phyloP scores from a whole-genome alignment of 2,113 vertebrate species.

The Sceloporus undulatus region DNA sequence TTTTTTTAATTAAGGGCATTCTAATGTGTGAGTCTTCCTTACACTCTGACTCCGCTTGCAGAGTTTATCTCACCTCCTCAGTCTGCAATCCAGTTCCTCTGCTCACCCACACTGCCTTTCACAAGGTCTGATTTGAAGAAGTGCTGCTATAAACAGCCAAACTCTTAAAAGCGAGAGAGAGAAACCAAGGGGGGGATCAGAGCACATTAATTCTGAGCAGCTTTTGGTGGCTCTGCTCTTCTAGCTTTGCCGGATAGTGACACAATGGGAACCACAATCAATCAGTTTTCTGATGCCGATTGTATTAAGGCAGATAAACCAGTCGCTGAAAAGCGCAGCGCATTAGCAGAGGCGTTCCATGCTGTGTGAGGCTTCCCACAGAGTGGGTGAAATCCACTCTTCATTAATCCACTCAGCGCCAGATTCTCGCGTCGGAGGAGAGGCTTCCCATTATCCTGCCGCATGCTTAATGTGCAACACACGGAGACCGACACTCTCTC shows the following conservation, averaged over 20 bases:
- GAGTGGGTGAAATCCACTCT: slow-evolving; percentile 59
- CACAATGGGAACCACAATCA: slow-evolving; percentile 42
- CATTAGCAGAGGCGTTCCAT: slow-evolving; percentile 45
- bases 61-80: not conserved
- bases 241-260: not conserved
- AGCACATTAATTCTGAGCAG: slow-evolving; percentile 27
- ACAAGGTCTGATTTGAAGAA: fast-evolving
- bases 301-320: slow-evolving; percentile 62
- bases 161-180: no score
- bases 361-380: slow-evolving; percentile 53
- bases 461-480: slow-evolving; percentile 17
- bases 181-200: not conserved
- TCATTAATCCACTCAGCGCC: slow-evolving; percentile 62
- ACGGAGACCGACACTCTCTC: not conserved
- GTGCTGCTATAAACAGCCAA: not conserved
- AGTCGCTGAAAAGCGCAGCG: slow-evolving; percentile 48
- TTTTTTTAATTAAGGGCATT: no score
- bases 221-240: not conserved
- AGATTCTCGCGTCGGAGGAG: slow-evolving; percentile 35
- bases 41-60: not conserved
- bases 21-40: no score
- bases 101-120: not conserved
- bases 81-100: not conserved
- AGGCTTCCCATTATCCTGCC: slow-evolving; percentile 26
- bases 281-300: slow-evolving; percentile 58